These are phyloP conservation scores for Trichechus manatus DNA, from an alignment of 2,113 vertebrate species.

Conservation along the genomic window DNA sequence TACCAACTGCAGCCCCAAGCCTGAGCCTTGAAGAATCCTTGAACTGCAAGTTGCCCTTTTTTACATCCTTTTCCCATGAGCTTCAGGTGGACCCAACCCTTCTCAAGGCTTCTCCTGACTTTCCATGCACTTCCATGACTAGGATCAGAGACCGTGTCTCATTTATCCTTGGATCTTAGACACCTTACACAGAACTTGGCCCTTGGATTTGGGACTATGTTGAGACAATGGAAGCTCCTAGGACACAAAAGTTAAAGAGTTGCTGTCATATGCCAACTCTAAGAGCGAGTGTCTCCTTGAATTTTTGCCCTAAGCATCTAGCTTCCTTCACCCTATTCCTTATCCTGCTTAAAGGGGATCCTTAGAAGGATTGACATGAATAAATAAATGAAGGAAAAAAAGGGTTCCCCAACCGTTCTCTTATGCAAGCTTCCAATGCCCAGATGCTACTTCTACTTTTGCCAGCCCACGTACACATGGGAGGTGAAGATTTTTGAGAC, in stretches of 20 bases:
- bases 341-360: not conserved
- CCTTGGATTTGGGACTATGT: not conserved
- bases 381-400: not conserved
- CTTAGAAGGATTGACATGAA: not conserved
- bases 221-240: not conserved
- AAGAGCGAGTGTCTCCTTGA: not conserved
- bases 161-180: not conserved
- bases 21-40: not conserved
- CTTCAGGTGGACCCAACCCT: not conserved
- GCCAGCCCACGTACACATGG: not conserved
- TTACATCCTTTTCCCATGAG: not conserved
- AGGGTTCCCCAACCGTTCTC: not conserved
- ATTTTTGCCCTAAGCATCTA: not conserved
- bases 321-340: not conserved
- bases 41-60: not conserved
- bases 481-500: not conserved
- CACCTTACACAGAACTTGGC: not conserved
- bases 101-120: not conserved
- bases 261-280: not conserved
- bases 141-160: not conserved
- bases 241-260: not conserved
- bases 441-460: not conserved
- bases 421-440: not conserved
- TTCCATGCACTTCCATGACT: not conserved
- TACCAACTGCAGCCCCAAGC: not conserved